Percentiles rank a stretch among this genome's conserved stretches.
These are phyloP conservation scores for Epistrophe grossulariae DNA, from an alignment of 2,888 invertebrate genomes.

Conservation along the genomic window DNA sequence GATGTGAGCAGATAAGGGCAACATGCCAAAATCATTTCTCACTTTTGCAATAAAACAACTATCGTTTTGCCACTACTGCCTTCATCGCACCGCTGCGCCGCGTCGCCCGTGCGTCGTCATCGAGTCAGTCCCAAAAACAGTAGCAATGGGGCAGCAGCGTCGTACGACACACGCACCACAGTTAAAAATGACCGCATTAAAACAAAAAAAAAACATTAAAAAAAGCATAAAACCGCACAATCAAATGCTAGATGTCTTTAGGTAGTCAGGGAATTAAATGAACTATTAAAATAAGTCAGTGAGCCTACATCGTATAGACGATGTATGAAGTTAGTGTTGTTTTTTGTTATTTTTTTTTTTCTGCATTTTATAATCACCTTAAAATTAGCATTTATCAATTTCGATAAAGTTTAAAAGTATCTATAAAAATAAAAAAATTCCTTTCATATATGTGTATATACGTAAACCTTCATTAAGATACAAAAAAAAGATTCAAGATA, in stretches of 20 bases:
- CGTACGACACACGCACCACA: constrained; percentile 27
- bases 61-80: not conserved
- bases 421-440: not conserved
- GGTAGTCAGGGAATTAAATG: not conserved
- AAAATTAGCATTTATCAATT: constrained; percentile 57
- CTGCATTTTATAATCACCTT: not conserved
- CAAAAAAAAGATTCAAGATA: constrained; percentile 25
- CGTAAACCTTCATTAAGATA: not conserved
- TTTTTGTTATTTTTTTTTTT: not conserved
- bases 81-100: too few relatives aligned
- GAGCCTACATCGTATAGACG: not conserved
- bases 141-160: constrained; percentile 16
- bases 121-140: constrained; percentile 3
- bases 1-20: constrained; percentile 43
- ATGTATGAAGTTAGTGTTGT: not conserved
- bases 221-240: constrained; percentile 13
- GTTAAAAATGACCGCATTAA: constrained; percentile 46
- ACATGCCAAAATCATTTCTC: constrained; percentile 67
- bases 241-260: constrained; percentile 15
- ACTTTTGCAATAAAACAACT: constrained; percentile 8
- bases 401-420: not conserved
- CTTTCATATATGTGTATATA: not conserved
- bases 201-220: not conserved
- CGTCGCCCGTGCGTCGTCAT: not conserved
- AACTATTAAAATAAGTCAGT: constrained; percentile 13